Conservation (phyloP, 2,797 vertebrate genomes). For the Falco berigora region DNA sequence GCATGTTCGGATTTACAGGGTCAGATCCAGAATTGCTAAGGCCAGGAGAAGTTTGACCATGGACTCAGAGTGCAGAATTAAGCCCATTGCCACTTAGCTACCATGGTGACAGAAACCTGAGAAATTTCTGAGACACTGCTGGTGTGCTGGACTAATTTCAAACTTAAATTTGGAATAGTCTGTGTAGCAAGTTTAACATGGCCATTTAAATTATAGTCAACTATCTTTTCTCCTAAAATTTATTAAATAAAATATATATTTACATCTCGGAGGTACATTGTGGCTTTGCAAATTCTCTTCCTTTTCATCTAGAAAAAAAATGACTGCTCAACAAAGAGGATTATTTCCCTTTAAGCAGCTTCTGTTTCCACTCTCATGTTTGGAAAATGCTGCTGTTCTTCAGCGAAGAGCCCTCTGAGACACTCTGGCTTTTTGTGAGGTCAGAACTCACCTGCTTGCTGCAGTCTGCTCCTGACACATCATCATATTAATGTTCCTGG, state of each 20-base stretch:
- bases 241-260: not conserved
- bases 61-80: not conserved
- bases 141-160: not conserved
- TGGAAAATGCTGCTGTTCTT: not conserved
- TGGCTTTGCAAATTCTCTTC: not conserved
- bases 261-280: not conserved
- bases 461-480: not conserved
- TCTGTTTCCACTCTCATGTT: not conserved
- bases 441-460: not conserved
- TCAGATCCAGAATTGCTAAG: not conserved
- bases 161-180: not conserved
- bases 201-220: not conserved
- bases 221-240: not conserved
- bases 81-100: not conserved
- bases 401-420: not conserved
- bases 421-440: not conserved
- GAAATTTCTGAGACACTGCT: not conserved
- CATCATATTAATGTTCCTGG: not conserved
- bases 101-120: slow-evolving; percentile 22
- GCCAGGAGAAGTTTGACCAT: not conserved
- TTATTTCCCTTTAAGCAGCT: not conserved
- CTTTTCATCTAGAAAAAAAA: not conserved
- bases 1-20: not conserved
- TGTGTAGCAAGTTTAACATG: not conserved
- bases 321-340: not conserved